Evolutionary conservation across 37 sponge, comb jelly and placozoan species (phyloP).

Genomic region (Trichoplax adhaerens): DNA sequence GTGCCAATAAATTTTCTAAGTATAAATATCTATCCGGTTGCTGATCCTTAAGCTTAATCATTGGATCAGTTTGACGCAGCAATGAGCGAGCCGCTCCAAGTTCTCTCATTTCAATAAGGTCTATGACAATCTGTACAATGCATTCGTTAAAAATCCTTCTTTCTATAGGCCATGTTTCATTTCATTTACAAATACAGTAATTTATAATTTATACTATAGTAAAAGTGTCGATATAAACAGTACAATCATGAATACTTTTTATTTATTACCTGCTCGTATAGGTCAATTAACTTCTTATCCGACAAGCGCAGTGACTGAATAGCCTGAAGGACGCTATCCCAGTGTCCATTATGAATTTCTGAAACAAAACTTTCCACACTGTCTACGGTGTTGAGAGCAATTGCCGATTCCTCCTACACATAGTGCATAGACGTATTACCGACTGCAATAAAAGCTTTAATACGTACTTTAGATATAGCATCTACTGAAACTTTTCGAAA

Average conservation of each 20-base stretch:
- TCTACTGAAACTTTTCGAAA: too few species aligned
- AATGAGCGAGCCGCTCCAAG: slow-evolving; percentile 89
- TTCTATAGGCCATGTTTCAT: not conserved
- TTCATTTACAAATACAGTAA: not conserved
- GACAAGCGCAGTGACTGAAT: slow-evolving; percentile 90
- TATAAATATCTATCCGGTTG: slow-evolving; percentile 83
- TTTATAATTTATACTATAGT: not conserved
- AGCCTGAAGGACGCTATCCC: slow-evolving; percentile 89
- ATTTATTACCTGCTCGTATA: slow-evolving; percentile 71
- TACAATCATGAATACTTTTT: not conserved
- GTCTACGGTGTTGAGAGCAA: slow-evolving; percentile 92
- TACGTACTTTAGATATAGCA: too few species aligned
- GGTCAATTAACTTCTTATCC: slow-evolving; percentile 77
- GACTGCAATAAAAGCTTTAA: too few species aligned
- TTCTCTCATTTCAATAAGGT: slow-evolving; percentile 93
- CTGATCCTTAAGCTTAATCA: slow-evolving; percentile 70
- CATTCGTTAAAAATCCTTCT: not conserved
- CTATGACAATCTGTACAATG: slow-evolving; percentile 64
- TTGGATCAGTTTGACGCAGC: slow-evolving; percentile 92
- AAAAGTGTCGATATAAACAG: not conserved
- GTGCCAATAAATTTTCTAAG: slow-evolving; percentile 78
- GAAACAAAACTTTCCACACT: slow-evolving; percentile 89
- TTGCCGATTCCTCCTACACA: slow-evolving; percentile 55
- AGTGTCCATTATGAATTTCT: slow-evolving; percentile 95
- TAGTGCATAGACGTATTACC: too few species aligned